A percentile compares a stretch with the other conserved stretches of the same genome.
Evolutionary conservation across 2,113 vertebrate genomes (phyloP).

Genomic region (Dolichallabes microphthalmus): DNA sequence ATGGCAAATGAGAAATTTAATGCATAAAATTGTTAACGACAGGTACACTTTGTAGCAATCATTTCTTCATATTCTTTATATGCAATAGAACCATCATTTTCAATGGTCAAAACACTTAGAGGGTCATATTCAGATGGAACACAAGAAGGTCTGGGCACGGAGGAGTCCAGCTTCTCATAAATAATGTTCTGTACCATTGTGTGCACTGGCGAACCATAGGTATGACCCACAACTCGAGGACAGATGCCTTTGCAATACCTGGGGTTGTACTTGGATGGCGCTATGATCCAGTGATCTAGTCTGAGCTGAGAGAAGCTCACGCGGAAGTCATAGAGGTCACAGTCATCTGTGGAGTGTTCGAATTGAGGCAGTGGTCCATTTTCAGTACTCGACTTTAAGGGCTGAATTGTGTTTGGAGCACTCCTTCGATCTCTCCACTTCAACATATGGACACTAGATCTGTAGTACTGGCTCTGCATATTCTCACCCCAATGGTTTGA

Average conservation of each 20-base stretch:
- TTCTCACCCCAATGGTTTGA: constrained; percentile 26
- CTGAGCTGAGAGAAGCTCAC: constrained; percentile 89
- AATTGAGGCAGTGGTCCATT: constrained; percentile 69
- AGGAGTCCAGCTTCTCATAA: constrained; percentile 83
- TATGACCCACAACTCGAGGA: constrained; percentile 78
- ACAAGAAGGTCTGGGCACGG: constrained; percentile 84
- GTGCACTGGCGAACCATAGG: constrained; percentile 88
- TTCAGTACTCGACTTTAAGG: constrained; percentile 54
- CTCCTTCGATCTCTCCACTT: constrained; percentile 69
- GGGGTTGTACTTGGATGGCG: constrained; percentile 87
- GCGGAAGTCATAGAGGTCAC: constrained; percentile 85
- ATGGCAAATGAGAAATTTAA: constrained; percentile 34
- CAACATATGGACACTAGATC: constrained; percentile 39
- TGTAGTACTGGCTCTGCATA: constrained; percentile 33
- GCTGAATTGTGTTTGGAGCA: constrained; percentile 44
- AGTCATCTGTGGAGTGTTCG: constrained; percentile 78
- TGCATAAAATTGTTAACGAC: constrained; percentile 72
- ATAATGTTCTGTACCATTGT: constrained; percentile 94
- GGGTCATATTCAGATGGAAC: constrained; percentile 88
- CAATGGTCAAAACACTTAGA: constrained; percentile 85
- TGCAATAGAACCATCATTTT: constrained; percentile 85
- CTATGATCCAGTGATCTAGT: constrained; percentile 92
- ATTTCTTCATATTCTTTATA: constrained; percentile 95
- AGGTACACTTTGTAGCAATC: constrained; percentile 91
- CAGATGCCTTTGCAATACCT: constrained; percentile 90